Conservation (phyloP, 2,797 vertebrate species). For the Liparis tanakae region DNA sequence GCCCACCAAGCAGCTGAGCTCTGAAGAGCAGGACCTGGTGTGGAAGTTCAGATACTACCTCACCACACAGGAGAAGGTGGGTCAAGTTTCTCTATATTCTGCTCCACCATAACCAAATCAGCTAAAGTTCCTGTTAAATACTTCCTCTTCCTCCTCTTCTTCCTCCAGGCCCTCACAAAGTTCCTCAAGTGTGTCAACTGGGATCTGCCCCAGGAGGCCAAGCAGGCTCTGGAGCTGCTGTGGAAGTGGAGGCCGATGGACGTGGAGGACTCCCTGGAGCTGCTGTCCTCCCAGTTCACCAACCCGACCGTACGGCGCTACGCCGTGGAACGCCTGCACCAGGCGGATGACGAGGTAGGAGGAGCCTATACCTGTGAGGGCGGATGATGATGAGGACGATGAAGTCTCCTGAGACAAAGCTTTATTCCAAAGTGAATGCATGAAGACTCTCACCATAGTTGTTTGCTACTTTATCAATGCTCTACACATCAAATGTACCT, state of each 20-base stretch:
- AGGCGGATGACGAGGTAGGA: constrained; percentile 96
- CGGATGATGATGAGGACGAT: neutral
- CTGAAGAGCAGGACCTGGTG: constrained; percentile 97
- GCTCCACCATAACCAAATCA: neutral
- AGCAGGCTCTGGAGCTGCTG: constrained; percentile 95
- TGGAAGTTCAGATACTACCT: constrained; percentile 99
- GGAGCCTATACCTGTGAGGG: neutral
- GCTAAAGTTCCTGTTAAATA: neutral
- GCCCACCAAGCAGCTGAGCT: constrained; percentile 95
- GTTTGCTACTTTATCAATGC: no score
- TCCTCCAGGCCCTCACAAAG: constrained; percentile 93
- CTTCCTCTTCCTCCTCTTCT: constrained; percentile 8
- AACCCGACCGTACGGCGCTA: constrained; percentile 97
- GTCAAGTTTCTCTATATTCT: neutral
- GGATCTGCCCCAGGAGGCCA: constrained; percentile 97
- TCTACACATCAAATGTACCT: neutral
- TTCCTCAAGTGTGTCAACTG: constrained; percentile 99
- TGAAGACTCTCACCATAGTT: neutral
- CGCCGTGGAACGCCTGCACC: constrained; percentile 92
- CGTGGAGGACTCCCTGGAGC: constrained; percentile 95
- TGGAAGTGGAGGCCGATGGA: constrained; percentile 99
- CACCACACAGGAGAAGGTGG: constrained; percentile 97
- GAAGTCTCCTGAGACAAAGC: neutral
- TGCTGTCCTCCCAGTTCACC: constrained; percentile 94
- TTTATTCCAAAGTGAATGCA: neutral